These are phyloP conservation scores for Hiodon alosoides DNA, from an alignment of 2,113 vertebrate species.

Conservation along the genomic window DNA sequence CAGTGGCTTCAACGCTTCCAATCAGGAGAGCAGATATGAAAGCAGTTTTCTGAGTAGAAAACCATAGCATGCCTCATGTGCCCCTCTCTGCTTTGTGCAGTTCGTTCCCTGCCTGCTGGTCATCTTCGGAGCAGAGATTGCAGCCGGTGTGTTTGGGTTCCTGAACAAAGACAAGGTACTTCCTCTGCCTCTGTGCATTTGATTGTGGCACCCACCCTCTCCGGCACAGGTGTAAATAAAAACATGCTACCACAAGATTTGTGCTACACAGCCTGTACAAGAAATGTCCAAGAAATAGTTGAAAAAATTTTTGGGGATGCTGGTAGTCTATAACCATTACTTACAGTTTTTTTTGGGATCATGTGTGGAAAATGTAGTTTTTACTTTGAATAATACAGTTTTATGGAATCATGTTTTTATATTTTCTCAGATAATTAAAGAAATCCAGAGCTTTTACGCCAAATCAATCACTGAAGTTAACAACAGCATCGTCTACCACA, in stretches of 20 bases:
- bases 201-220: neutral
- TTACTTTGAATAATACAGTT: too few relatives aligned
- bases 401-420: neutral
- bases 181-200: neutral
- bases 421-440: conserved; percentile 73
- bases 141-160: conserved; percentile 93
- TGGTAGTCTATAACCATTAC: too few relatives aligned
- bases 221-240: too few relatives aligned
- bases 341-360: too few relatives aligned
- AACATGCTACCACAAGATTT: too few relatives aligned
- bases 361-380: too few relatives aligned
- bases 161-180: conserved; percentile 83
- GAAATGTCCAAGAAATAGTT: too few relatives aligned
- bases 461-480: conserved; percentile 64
- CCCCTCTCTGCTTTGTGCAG: conserved; percentile 52
- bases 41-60: too few relatives aligned
- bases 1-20: too few relatives aligned
- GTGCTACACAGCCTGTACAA: too few relatives aligned
- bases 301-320: too few relatives aligned
- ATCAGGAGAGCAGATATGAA: too few relatives aligned
- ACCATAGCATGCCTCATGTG: neutral
- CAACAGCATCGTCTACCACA: conserved; percentile 54
- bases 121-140: conserved; percentile 92
- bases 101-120: conserved; percentile 91
- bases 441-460: conserved; percentile 76